A percentile compares a stretch with the other conserved stretches of the same genome.
Conservation (phyloP, 2,888 invertebrate species). For the Meloe dianella region DNA sequence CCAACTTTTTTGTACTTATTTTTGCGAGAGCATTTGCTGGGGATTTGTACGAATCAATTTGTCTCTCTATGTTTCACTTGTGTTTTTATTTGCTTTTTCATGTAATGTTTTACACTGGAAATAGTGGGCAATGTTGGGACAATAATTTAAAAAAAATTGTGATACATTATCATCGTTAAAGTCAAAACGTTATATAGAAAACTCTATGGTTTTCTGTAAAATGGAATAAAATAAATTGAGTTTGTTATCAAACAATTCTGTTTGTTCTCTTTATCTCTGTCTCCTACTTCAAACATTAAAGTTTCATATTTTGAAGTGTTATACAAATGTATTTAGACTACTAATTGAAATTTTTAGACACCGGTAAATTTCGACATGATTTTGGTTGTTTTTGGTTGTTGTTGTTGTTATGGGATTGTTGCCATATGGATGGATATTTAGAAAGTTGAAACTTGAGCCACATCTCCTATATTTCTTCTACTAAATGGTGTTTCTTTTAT, state of each 20-base stretch:
- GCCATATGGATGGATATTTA: conserved; percentile 29
- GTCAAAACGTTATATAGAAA: neutral
- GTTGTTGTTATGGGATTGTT: conserved; percentile 17
- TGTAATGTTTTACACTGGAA: neutral
- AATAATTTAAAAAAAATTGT: neutral
- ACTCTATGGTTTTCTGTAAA: conserved; percentile 8
- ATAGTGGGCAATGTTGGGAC: neutral
- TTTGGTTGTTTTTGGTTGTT: neutral
- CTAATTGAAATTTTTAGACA: neutral
- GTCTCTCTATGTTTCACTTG: neutral
- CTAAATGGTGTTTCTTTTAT: conserved; percentile 54
- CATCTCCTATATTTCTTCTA: neutral
- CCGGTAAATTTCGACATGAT: neutral
- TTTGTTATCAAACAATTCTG: conserved; percentile 17
- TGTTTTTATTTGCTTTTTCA: neutral
- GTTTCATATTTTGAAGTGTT: neutral
- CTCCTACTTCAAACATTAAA: neutral
- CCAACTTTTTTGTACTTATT: neutral
- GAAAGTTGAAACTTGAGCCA: conserved; percentile 43
- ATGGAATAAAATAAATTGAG: conserved; percentile 17
- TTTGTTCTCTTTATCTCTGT: neutral
- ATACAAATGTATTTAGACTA: neutral
- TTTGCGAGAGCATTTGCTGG: neutral
- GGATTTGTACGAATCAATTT: conserved; percentile 5
- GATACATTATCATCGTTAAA: neutral